phyloP scores from a whole-genome alignment of 2,888 invertebrate genomes.

The Trissoscelio sp. region DNA sequence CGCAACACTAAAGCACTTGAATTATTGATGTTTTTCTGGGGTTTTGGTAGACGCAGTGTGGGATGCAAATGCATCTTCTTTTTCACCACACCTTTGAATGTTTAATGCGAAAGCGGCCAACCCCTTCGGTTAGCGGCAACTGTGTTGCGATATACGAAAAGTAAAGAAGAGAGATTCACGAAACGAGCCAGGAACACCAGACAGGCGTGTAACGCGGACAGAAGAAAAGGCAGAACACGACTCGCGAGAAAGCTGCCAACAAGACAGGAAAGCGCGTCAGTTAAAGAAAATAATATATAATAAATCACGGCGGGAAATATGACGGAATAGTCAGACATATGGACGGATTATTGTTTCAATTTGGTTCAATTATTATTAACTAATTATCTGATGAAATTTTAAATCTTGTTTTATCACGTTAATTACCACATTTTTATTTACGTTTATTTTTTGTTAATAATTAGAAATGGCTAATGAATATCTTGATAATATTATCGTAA shows the following conservation, averaged over 20 bases:
- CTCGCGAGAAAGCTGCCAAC: slow-evolving; percentile 57
- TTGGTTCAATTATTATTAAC: no score
- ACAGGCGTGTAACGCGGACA: slow-evolving; percentile 52
- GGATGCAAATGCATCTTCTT: slow-evolving; percentile 81
- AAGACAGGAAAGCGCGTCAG: slow-evolving; percentile 54
- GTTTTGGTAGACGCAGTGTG: slow-evolving; percentile 77
- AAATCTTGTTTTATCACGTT: neutral
- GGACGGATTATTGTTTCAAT: neutral
- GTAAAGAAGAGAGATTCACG: slow-evolving; percentile 56
- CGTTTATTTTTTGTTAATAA: no score
- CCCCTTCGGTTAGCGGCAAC: slow-evolving; percentile 61
- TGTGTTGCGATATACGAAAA: slow-evolving; percentile 52
- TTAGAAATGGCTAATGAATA: no score
- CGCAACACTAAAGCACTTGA: slow-evolving; percentile 79
- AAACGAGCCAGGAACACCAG: slow-evolving; percentile 51
- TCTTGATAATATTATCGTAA: no score
- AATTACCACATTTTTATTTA: no score
- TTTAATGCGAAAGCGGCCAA: slow-evolving; percentile 75
- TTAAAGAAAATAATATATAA: slow-evolving; percentile 47
- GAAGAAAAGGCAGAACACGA: slow-evolving; percentile 59
- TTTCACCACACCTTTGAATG: slow-evolving; percentile 81
- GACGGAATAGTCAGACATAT: slow-evolving; percentile 18
- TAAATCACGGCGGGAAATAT: slow-evolving; percentile 42
- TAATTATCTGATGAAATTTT: no score
- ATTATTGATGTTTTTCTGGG: slow-evolving; percentile 82